Evolutionary conservation across 2,113 vertebrate genomes (phyloP), one percentile per base, ranked within the genome.

Genomic region (Puma concolor): DNA sequence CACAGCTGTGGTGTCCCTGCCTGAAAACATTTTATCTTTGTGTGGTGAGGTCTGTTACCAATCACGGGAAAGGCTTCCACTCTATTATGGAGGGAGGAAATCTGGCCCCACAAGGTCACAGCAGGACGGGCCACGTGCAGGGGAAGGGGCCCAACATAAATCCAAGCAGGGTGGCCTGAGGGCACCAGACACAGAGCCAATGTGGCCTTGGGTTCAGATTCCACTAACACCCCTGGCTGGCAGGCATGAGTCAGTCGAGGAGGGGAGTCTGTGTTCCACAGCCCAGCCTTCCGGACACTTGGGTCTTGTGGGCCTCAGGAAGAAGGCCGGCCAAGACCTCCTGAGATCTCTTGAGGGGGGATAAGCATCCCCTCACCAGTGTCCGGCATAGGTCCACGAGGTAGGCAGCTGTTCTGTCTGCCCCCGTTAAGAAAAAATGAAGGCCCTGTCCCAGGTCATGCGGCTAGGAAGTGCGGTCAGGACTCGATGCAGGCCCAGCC

Each of bases 231-330:
- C 41, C 63, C 27, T 0, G 57, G 50, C 69, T 44, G 38, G 72
- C 54, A 17, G 29, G 17, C 36, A 0, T 0, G 6, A 57, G 66
- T 25, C 2, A 6, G 38, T 5, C 11, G 0, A 16, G 21, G 33
- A 77, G 5, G 0, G 33, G 10, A 52, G 92, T 17, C 1, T 1
- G 3, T 7, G 69, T 7, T 10, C 69, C 33, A 2, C 0, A 0
- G 36, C 64, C 23, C 4, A 15, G 12, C 31, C 94, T 52, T 86
- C 63, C 9, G 0, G 15, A 33, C 4, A 10, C 63, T 4, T 1
- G 7, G 16, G 63, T 38, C 50, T n/a, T 14, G n/a, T 2, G 29
- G 44, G 76, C 69, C 50, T 60, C 33, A 31, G 60, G n/a, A 21
- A 5, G 25, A 41, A 11, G 63, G 10, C 36, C 57, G 31, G 33